A percentile compares a stretch with the other conserved stretches of the same genome.
Conservation (phyloP, 64 coral and sea anemone species). For the Actinia tenebrosa region DNA sequence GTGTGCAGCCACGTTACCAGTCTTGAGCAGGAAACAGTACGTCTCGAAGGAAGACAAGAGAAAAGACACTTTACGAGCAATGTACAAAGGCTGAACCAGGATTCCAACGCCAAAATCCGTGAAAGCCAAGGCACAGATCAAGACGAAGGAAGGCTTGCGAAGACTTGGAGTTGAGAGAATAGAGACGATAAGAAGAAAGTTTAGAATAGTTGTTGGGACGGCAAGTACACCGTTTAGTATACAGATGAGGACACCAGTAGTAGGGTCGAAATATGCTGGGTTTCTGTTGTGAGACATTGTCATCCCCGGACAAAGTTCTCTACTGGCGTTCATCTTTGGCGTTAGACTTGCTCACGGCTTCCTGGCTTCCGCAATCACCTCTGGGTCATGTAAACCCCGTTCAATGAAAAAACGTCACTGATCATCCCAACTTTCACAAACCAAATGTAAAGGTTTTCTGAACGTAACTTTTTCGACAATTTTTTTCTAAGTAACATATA, state of each 20-base stretch:
- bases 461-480: too few relatives aligned
- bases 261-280: slow-evolving; percentile 4
- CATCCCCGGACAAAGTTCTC: slow-evolving; percentile 1
- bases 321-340: background rate
- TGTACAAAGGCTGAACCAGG: slow-evolving; percentile 40
- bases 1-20: background rate
- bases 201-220: slow-evolving; percentile 1
- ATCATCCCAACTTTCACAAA: too few relatives aligned
- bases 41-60: background rate
- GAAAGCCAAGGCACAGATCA: slow-evolving; percentile 31
- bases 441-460: too few relatives aligned
- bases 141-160: slow-evolving; percentile 29
- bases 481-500: too few relatives aligned
- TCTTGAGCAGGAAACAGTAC: slow-evolving; percentile 2
- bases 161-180: slow-evolving; percentile 23
- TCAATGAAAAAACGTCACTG: too few relatives aligned
- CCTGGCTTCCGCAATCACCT: too few relatives aligned
- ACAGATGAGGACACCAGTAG: background rate
- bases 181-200: slow-evolving; percentile 9
- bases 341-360: too few relatives aligned
- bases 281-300: slow-evolving; percentile 22
- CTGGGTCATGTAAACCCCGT: too few relatives aligned
- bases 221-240: slow-evolving; percentile 25
- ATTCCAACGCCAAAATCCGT: slow-evolving; percentile 42
- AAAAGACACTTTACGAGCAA: background rate